Conservation (phyloP, 2,888 invertebrate genomes). For the Scaptodrosophila latifasciaeformis region DNA sequence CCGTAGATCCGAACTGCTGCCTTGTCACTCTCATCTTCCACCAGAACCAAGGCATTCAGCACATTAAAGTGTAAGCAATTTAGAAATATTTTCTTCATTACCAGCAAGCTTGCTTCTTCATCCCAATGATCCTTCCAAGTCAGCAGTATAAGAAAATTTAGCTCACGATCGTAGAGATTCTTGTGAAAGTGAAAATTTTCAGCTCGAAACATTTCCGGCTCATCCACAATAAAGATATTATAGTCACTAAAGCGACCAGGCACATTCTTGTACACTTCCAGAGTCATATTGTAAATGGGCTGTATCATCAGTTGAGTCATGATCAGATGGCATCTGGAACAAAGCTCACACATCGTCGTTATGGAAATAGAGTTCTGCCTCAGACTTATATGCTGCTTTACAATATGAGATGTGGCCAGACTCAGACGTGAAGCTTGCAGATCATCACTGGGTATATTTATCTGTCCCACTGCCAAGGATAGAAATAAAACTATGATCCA, state of each 20-base stretch:
- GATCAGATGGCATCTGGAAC: constrained; percentile 11
- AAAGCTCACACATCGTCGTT: constrained; percentile 38
- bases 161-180: constrained; percentile 45
- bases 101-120: background rate
- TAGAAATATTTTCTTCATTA: constrained; percentile 39
- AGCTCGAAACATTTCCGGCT: constrained; percentile 41
- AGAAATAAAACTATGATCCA: no score
- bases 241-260: constrained; percentile 46
- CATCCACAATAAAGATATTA: constrained; percentile 60
- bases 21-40: constrained; percentile 16
- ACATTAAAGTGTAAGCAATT: constrained; percentile 45
- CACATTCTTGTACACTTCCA: constrained; percentile 45
- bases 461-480: no score
- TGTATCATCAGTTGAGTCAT: constrained; percentile 38
- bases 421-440: no score
- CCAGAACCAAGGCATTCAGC: constrained; percentile 57
- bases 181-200: constrained; percentile 42
- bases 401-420: constrained; percentile 45
- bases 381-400: constrained; percentile 42
- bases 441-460: no score
- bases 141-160: constrained; percentile 60
- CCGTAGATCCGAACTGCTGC: constrained; percentile 35
- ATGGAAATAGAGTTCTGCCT: constrained; percentile 48
- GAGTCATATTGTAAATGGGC: constrained; percentile 31
- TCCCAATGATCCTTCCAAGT: constrained; percentile 17